phyloP scores from a whole-genome alignment of 2,113 vertebrate genomes.

The Oncorhynchus gorbuscha region DNA sequence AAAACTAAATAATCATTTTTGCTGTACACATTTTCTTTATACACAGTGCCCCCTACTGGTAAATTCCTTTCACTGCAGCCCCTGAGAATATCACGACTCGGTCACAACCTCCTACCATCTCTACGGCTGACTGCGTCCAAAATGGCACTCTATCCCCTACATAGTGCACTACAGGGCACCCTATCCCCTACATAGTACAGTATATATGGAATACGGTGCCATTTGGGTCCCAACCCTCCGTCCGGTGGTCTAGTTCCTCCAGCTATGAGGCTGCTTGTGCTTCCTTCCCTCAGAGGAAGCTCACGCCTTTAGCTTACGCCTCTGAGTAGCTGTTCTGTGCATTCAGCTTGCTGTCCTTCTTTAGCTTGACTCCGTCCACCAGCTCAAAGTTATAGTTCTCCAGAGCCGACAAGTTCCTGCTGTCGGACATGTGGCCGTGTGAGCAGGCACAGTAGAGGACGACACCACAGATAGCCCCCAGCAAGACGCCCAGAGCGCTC shows the following conservation, averaged over 20 bases:
- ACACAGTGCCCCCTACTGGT: constrained; percentile 89
- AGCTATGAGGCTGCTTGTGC: not conserved
- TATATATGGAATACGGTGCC: too few relatives aligned
- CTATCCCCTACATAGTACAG: not conserved
- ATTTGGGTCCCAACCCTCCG: not conserved
- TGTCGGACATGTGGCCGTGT: constrained; percentile 91
- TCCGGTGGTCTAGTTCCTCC: not conserved
- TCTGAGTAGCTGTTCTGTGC: constrained; percentile 96
- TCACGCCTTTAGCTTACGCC: constrained; percentile 76
- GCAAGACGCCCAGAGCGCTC: constrained; percentile 93
- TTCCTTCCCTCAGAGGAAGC: not conserved
- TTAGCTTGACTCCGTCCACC: constrained; percentile 97
- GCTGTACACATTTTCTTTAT: constrained; percentile 93
- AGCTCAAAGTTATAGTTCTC: constrained; percentile 99
- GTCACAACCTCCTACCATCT: constrained; percentile 71
- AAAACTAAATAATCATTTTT: constrained; percentile 80
- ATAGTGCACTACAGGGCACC: constrained; percentile 4
- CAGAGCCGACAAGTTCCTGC: constrained; percentile 96
- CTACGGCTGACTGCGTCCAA: not conserved
- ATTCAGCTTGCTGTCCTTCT: constrained; percentile 97
- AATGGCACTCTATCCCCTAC: too few relatives aligned
- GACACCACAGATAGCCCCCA: constrained; percentile 95
- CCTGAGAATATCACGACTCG: constrained; percentile 99
- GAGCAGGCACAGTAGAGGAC: constrained; percentile 97
- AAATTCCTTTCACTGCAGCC: constrained; percentile 91